Percentiles rank a stretch among this genome's conserved stretches.
Conservation (phyloP, 2,888 invertebrate genomes). For the Lithophane ornitopus region DNA sequence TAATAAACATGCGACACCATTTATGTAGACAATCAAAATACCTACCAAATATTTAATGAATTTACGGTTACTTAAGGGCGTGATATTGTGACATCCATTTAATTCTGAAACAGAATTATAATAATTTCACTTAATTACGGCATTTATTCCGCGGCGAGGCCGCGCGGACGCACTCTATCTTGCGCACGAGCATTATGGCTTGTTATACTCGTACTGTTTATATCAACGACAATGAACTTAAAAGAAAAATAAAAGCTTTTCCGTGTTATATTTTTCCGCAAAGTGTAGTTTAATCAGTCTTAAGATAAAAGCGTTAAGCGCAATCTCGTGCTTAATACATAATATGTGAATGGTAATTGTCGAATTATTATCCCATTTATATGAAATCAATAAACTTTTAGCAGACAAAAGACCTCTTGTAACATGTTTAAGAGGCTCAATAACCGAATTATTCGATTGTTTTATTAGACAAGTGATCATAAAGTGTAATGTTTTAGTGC, state of each 20-base stretch:
- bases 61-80: conserved; percentile 81
- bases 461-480: conserved; percentile 85
- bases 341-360: conserved; percentile 45
- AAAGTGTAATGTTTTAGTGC: conserved; percentile 81
- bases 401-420: conserved; percentile 68
- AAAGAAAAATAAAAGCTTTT: conserved; percentile 83
- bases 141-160: conserved; percentile 86
- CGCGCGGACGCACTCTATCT: conserved; percentile 80
- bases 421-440: conserved; percentile 67
- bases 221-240: conserved; percentile 81
- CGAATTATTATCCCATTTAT: conserved; percentile 48
- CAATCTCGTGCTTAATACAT: conserved; percentile 41
- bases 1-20: conserved; percentile 70
- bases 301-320: conserved; percentile 61
- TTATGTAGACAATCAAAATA: conserved; percentile 73
- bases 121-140: conserved; percentile 90
- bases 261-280: conserved; percentile 80
- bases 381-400: conserved; percentile 62
- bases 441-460: conserved; percentile 82
- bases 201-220: conserved; percentile 71
- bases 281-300: conserved; percentile 66
- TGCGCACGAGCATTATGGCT: conserved; percentile 77
- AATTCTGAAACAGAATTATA: conserved; percentile 87
- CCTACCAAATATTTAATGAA: conserved; percentile 77
- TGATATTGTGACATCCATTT: conserved; percentile 87